Evolutionary conservation across 2,797 vertebrate species (phyloP).

Genomic region (Semaprochilodus insignis): DNA sequence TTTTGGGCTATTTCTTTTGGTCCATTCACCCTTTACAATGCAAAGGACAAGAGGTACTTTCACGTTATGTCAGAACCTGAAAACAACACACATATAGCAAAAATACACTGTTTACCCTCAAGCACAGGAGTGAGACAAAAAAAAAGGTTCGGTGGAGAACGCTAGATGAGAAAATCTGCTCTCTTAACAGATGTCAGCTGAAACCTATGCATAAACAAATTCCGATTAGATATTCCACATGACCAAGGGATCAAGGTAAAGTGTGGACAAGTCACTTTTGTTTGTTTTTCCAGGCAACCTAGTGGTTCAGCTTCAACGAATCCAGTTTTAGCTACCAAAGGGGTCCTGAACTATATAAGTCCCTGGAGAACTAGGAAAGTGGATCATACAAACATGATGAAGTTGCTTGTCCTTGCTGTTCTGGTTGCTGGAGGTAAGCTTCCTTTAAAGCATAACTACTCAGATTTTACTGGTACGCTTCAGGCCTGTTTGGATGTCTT

Average conservation of each 20-base stretch:
- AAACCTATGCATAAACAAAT: not conserved
- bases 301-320: constrained; percentile 48
- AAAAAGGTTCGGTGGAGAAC: not conserved
- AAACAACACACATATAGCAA: not conserved
- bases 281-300: constrained; percentile 44
- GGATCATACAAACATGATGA: constrained; percentile 71
- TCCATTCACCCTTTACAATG: too few relatives aligned
- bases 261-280: not conserved
- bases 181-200: constrained; percentile 42
- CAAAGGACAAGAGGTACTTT: too few relatives aligned
- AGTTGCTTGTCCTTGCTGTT: constrained; percentile 76
- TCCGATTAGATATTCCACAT: constrained; percentile 33
- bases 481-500: not conserved
- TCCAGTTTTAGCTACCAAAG: constrained; percentile 41
- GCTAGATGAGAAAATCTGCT: constrained; percentile 49
- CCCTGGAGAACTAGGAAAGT: too few relatives aligned
- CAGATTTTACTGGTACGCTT: not conserved
- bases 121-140: not conserved
- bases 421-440: constrained; percentile 76
- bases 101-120: not conserved
- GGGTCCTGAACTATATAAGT: constrained; percentile 57
- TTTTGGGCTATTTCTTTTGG: too few relatives aligned
- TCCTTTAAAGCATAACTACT: not conserved
- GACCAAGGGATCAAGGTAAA: constrained; percentile 27
- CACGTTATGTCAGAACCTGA: too few relatives aligned